These are phyloP conservation scores for Buathra laborator DNA, from an alignment of 2,888 invertebrate species.

Conservation along the genomic window DNA sequence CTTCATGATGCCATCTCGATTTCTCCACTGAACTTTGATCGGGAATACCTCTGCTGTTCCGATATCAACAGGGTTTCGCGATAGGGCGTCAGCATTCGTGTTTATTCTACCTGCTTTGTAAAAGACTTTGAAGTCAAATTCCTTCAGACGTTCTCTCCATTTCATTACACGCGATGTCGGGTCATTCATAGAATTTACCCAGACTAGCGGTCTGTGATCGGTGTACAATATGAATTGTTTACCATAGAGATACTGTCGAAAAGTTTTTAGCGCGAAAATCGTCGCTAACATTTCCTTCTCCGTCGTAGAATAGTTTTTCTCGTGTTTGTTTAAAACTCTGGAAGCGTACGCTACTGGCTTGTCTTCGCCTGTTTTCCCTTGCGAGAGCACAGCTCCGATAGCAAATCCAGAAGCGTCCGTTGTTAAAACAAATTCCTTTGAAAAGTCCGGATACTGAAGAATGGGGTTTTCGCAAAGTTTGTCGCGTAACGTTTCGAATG, in stretches of 20 bases:
- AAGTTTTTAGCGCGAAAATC: conserved; percentile 16
- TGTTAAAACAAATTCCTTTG: conserved; percentile 8
- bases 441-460: conserved; percentile 22
- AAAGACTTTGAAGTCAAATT: conserved; percentile 6
- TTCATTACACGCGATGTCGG: conserved; percentile 21
- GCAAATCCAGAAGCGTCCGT: conserved; percentile 24
- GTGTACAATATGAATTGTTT: background rate
- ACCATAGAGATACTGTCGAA: conserved; percentile 24
- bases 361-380: conserved; percentile 1
- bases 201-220: conserved; percentile 22
- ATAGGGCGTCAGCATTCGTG: no score
- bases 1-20: background rate
- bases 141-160: conserved; percentile 29
- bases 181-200: conserved; percentile 30
- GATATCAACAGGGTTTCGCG: no score
- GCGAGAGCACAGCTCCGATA: conserved; percentile 20
- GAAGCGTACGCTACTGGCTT: conserved; percentile 2
- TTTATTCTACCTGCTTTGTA: conserved; percentile 19
- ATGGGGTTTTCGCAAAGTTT: conserved; percentile 29
- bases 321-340: conserved; percentile 19
- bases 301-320: conserved; percentile 24
- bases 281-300: conserved; percentile 29
- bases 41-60: no score
- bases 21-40: no score
- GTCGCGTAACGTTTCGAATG: conserved; percentile 31